Evolutionary conservation across 2,888 invertebrate species (phyloP).

Genomic region (Serrognathus titanus): DNA sequence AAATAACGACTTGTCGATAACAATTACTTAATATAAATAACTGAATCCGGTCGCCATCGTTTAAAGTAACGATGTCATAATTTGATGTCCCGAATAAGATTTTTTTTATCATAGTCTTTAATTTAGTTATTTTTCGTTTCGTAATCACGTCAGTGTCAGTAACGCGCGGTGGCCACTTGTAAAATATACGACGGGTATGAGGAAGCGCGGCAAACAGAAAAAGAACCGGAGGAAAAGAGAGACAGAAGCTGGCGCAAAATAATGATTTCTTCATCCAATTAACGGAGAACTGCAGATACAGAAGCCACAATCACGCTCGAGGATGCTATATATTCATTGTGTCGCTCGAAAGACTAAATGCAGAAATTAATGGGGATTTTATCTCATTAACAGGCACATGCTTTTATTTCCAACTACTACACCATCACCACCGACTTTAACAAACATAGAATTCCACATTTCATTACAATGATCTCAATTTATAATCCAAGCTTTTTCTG

Average conservation of each 20-base stretch:
- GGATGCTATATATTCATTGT: constrained; percentile 41
- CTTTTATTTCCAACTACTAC: constrained; percentile 30
- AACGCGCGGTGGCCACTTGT: constrained; percentile 13
- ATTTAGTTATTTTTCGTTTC: not conserved
- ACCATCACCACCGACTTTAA: not conserved
- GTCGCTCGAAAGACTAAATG: constrained; percentile 39
- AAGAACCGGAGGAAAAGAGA: too few species aligned
- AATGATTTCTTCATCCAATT: constrained; percentile 44
- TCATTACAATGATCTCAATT: too few species aligned
- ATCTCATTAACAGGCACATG: constrained; percentile 40
- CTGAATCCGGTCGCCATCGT: constrained; percentile 5
- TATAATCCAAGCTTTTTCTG: too few species aligned
- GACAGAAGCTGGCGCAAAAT: constrained; percentile 22
- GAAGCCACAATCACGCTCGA: constrained; percentile 39
- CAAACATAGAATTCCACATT: not conserved
- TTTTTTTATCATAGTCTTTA: not conserved
- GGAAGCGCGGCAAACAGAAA: constrained; percentile 21
- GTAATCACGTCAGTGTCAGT: constrained; percentile 9
- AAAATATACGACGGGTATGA: constrained; percentile 11
- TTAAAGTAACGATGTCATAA: constrained; percentile 21
- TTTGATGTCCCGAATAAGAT: constrained; percentile 9
- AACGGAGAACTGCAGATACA: constrained; percentile 35
- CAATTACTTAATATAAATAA: constrained; percentile 30
- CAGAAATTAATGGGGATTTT: constrained; percentile 43
- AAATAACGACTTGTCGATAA: constrained; percentile 29